phyloP scores from a whole-genome alignment of 2,888 invertebrate genomes.

The Gastracanthus pulcherrimus region DNA sequence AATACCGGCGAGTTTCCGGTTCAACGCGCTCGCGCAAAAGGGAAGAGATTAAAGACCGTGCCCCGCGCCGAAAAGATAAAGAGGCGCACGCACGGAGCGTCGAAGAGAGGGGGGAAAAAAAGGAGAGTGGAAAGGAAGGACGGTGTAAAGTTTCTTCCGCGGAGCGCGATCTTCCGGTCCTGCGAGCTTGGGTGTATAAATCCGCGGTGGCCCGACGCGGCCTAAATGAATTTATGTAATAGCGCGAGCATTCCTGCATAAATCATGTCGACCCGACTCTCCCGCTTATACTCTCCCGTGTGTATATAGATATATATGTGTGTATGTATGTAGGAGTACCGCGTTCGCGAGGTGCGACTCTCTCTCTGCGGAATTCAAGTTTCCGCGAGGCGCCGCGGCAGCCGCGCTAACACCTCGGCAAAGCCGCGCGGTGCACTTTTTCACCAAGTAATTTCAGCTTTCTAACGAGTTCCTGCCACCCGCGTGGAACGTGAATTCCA shows the following conservation, averaged over 20 bases:
- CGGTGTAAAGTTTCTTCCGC: background rate
- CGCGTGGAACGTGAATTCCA: background rate
- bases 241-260: constrained; percentile 37
- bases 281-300: too few species aligned
- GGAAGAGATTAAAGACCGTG: too few species aligned
- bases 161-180: constrained; percentile 1
- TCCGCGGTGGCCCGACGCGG: too few species aligned
- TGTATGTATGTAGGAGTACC: background rate
- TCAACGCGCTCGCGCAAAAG: background rate
- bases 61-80: background rate
- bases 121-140: background rate
- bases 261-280: too few species aligned
- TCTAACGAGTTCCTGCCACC: constrained; percentile 53
- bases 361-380: constrained; percentile 1
- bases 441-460: constrained; percentile 53
- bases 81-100: background rate
- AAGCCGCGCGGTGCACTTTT: constrained; percentile 25
- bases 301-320: too few species aligned
- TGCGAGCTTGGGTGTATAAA: constrained; percentile 31
- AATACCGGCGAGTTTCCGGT: constrained; percentile 9
- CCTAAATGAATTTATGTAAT: constrained; percentile 51
- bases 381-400: background rate
- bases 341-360: background rate
- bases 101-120: background rate
- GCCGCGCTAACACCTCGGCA: background rate